Evolutionary conservation across 2,113 vertebrate genomes (phyloP), one percentile per base, ranked within the genome.

Genomic region (Engraulis encrasicolus): DNA sequence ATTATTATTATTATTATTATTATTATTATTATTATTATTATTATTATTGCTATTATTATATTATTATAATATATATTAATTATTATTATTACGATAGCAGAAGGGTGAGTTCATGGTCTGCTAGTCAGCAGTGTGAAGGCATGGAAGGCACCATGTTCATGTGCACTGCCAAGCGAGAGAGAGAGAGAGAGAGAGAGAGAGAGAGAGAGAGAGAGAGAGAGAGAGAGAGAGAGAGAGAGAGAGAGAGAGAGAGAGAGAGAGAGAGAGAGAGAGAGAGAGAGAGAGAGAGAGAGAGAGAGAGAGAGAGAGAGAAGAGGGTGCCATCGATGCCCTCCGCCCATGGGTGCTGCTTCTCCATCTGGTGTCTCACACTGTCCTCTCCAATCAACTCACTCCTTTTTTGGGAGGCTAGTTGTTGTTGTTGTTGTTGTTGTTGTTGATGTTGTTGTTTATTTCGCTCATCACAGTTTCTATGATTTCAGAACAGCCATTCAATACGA

Each of bases 311-410:
- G 37, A 38, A 34, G 37, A 15, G 78, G 48, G 45, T 36, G 49
- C 15, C 27, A 50, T 77, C 48, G 74, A 27, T 48, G 2, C 18
- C 40, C 61, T 85, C 50, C 81, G 66, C 50, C 48, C 40, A 31
- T 74, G 66, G 66, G 66, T 74, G 66, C 23, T 17, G 15, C 1
- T 58, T 2, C 78, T 82, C 81, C 84, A 79, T 82, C 81, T 79
- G 66, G 27, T 74, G 66, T 15, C 66, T 74, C 5, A 81, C 27
- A 9, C 34, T 71, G 34, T 86, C 87, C 81, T 83, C 11, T 84
- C 78, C 50, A 84, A 78, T 82, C 50, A 50, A n/a, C n/a, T n/a
- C n/a, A n/a, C n/a, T n/a, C n/a, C 86, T 52, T 61, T 83, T 36
- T 36, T 78, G 74, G n/a, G n/a, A 50, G 48, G 34, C 52, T 79